Base-by-base conservation (phyloP, 2,113 vertebrate genomes). In the Apeltes quadracus region DNA sequence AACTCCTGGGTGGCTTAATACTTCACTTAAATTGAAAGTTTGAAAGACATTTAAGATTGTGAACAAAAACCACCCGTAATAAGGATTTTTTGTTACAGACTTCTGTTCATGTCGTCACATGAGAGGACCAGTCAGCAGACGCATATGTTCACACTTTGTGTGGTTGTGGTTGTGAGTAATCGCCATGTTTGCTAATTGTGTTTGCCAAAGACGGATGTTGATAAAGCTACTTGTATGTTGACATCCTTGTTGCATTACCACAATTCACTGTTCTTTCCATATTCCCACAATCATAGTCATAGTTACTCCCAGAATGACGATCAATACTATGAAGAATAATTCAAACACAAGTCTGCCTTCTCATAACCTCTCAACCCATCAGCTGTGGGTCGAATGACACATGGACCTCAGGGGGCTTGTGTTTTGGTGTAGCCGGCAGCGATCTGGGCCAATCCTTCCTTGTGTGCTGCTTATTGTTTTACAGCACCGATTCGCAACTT, bases 141-240 rank as follows among this genome's bases (percentile, higher is more conserved):
- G 7, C 63, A 61, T 80, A 39, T 74, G 64, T 3, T 79, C 61
- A 57, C 12, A 43, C 46, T 59, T 32, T 65, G 51, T 65, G 51
- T 61, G 22, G 53, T 50, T 78, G 54, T 56, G 48, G 54, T 61
- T 86, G 59, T 75, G 6, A 56, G 61, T 20, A 46, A 44, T 32
- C 39, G 3, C 7, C 14, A 9, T 54, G 46, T 29, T 29, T 29
- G 29, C 29, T n/a, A 22, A 41, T 71, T 59, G 25, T 81, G n/a
- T 46, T n/a, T 56, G 10, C 22, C 27, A n/a, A n/a, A n/a, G n/a
- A n/a, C n/a, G n/a, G n/a, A n/a, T n/a, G n/a, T n/a, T n/a, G n/a
- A n/a, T n/a, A n/a, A n/a, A n/a, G n/a, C n/a, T n/a, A n/a, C n/a
- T n/a, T n/a, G n/a, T n/a, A n/a, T n/a, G n/a, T n/a, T n/a, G n/a